A percentile compares a stretch with the other conserved stretches of the same genome.
These are phyloP conservation scores for Empis stercorea DNA, from an alignment of 2,888 invertebrate genomes.

Conservation along the genomic window DNA sequence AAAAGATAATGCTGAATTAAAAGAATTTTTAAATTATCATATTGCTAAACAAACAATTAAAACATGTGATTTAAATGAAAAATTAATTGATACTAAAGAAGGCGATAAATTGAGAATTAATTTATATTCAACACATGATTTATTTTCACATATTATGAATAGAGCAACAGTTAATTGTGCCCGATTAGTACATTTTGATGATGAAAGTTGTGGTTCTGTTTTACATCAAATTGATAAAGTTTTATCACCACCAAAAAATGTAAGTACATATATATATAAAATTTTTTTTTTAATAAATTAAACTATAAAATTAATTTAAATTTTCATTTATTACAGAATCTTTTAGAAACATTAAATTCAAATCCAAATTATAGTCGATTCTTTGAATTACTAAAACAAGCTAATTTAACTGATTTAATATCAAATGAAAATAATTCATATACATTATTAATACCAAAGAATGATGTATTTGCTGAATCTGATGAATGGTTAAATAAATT, in stretches of 20 bases:
- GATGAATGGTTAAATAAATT: constrained; percentile 22
- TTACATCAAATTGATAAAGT: constrained; percentile 52
- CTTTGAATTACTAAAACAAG: constrained; percentile 26
- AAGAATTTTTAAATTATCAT: constrained; percentile 50
- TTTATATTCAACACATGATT: constrained; percentile 44
- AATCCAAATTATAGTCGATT: constrained; percentile 35
- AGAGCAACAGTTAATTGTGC: constrained; percentile 57
- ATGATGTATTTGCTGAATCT: constrained; percentile 34
- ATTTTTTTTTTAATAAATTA: background rate
- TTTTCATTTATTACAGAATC: constrained; percentile 19
- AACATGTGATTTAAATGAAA: constrained; percentile 45
- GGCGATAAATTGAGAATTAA: constrained; percentile 44
- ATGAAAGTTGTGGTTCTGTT: constrained; percentile 53
- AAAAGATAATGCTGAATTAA: constrained; percentile 36
- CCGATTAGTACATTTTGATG: constrained; percentile 44
- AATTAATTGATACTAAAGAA: constrained; percentile 38
- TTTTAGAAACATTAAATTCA: constrained; percentile 26
- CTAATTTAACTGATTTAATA: constrained; percentile 30
- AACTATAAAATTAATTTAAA: background rate
- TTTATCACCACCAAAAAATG: constrained; percentile 33
- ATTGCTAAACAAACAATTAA: constrained; percentile 42
- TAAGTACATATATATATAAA: constrained; percentile 12
- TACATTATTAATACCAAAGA: constrained; percentile 33
- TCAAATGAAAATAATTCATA: constrained; percentile 25
- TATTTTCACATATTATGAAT: constrained; percentile 43